Evolutionary conservation across 2,113 vertebrate genomes (phyloP), one percentile per base, ranked within the genome.

Genomic region (Urocitellus parryii): DNA sequence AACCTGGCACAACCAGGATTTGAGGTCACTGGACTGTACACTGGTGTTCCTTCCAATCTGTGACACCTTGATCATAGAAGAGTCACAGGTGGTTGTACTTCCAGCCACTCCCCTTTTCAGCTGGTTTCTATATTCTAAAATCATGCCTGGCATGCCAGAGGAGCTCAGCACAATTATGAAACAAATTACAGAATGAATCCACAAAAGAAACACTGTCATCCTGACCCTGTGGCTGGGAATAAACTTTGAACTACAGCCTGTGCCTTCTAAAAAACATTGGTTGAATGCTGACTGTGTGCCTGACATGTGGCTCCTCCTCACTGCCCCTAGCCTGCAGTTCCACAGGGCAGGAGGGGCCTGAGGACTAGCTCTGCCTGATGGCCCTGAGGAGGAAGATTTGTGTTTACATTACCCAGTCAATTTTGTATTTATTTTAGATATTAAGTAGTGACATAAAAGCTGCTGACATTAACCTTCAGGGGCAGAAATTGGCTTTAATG

Each of bases 361-460:
- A 37, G 37, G 63, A n/a, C 48, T 51, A 8, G 56, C 51, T 83
- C 82, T 86, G 86, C 68, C 78, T 76, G 81, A 61, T 0, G 0
- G 70, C 78, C 45, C 63, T 12, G 25, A 65, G 80, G 51, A 78
- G 32, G 56, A 89, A 89, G 91, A 95, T 90, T 88, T 91, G 89
- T 96, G 94, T 96, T 96, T 97, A 88, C 37, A 82, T 88, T 84
- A 87, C 70, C 79, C 73, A 95, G 95, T 96, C 98, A 98, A 98
- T 98, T 98, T 96, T 94, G 95, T 98, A 98, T 98, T 98, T 98
- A 98, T 98, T 98, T 97, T 98, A 94, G 96, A 98, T 98, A 98
- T 98, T 98, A 98, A 98, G 96, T 96, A 98, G 97, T 83, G 96
- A 89, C 92, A 96, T 97, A 97, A 98, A 98, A 98, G 97, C 90